Evolutionary conservation across 2,888 invertebrate genomes (phyloP).

Genomic region (Xestoiulus laeticollis): DNA sequence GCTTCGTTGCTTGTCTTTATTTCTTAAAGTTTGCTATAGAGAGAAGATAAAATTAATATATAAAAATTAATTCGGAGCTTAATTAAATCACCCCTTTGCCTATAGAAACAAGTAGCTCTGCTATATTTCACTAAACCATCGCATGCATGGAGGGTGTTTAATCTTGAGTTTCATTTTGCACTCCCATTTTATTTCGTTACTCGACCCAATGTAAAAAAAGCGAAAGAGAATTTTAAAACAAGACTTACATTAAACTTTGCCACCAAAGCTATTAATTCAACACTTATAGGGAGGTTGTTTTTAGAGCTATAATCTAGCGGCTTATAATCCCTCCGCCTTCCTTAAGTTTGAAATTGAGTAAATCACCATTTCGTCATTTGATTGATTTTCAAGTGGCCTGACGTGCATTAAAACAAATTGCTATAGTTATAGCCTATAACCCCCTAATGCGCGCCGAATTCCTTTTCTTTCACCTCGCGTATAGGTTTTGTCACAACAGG

Average conservation of each 20-base stretch:
- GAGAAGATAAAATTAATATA: too few species aligned
- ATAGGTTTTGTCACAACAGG: not conserved
- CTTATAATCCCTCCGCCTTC: not conserved
- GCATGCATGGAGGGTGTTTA: not conserved
- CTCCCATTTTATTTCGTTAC: not conserved
- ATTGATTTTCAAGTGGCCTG: conserved; percentile 15
- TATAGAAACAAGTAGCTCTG: too few species aligned
- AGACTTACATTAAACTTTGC: too few species aligned
- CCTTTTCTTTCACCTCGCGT: not conserved
- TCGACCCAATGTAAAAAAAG: too few species aligned
- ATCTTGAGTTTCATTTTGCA: not conserved
- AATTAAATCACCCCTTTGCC: too few species aligned
- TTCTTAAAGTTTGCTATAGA: too few species aligned
- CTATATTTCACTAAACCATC: too few species aligned
- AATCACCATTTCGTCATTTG: conserved; percentile 2
- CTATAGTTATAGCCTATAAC: not conserved
- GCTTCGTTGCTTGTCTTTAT: too few species aligned
- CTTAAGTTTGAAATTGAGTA: not conserved
- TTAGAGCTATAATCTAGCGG: not conserved
- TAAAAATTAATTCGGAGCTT: too few species aligned
- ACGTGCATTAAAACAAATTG: conserved; percentile 43
- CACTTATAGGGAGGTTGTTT: too few species aligned
- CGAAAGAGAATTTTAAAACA: too few species aligned
- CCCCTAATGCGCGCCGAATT: not conserved
- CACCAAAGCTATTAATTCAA: too few species aligned